These are phyloP conservation scores for Pandion haliaetus DNA, from an alignment of 2,113 vertebrate species.

Conservation along the genomic window DNA sequence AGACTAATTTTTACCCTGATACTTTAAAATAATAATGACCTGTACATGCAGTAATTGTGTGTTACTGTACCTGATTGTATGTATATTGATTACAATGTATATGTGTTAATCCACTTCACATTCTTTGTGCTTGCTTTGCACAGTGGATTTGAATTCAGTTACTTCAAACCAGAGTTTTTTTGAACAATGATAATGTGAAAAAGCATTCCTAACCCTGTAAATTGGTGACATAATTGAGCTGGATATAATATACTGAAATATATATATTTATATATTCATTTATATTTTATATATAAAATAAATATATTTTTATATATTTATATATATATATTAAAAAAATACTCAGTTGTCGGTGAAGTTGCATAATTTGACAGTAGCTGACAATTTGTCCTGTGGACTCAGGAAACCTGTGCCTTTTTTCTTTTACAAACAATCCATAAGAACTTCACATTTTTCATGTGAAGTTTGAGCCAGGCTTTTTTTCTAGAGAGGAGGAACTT, in stretches of 20 bases:
- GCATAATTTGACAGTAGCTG: background rate
- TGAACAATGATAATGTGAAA: background rate
- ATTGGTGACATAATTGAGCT: background rate
- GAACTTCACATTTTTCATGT: background rate
- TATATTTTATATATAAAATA: too few relatives aligned
- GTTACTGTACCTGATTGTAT: background rate
- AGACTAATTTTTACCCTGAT: background rate
- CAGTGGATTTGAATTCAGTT: slow-evolving; percentile 1
- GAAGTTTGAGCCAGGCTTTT: background rate
- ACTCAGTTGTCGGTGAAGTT: background rate
- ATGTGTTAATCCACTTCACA: background rate
- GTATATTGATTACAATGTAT: background rate
- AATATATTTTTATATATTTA: too few relatives aligned
- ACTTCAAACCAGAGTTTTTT: background rate
- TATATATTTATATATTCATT: too few relatives aligned
- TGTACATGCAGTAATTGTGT: background rate
- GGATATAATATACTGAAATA: background rate
- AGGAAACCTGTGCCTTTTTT: background rate
- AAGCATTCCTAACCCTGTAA: background rate
- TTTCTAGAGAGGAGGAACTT: background rate
- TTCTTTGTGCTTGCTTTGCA: slow-evolving; percentile 16
- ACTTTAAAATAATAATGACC: background rate
- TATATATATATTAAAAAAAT: too few relatives aligned
- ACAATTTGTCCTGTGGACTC: background rate
- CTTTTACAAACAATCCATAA: background rate